phyloP scores from a whole-genome alignment of 1,140 invertebrate genomes.

The Drosophila subobscura region DNA sequence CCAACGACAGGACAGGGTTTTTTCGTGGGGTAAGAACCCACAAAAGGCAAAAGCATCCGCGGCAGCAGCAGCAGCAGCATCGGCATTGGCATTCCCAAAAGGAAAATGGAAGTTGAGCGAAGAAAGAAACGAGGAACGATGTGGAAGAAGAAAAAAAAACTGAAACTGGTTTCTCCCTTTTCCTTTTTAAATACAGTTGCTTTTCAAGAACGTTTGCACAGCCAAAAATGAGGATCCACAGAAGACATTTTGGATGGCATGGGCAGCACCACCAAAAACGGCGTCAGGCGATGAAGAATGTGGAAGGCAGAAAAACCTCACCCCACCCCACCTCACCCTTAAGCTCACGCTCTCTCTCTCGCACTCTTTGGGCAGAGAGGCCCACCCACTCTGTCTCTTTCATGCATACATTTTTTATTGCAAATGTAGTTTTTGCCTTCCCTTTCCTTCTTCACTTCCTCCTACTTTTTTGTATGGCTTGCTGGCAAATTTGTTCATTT shows the following conservation, averaged over 20 bases:
- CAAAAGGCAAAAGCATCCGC: constrained; percentile 7
- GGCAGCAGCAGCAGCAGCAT: no score
- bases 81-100: constrained; percentile 48
- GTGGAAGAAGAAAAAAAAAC: constrained; percentile 42
- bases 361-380: background rate
- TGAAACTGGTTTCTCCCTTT: constrained; percentile 79
- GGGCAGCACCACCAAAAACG: constrained; percentile 8
- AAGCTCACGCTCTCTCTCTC: background rate
- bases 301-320: background rate
- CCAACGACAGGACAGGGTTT: no score
- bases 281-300: constrained; percentile 7
- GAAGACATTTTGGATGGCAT: background rate
- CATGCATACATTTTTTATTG: background rate
- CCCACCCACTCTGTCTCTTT: background rate
- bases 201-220: constrained; percentile 43
- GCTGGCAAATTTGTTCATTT: constrained; percentile 33
- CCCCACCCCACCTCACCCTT: background rate
- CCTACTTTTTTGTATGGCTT: constrained; percentile 23
- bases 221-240: constrained; percentile 1
- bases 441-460: background rate
- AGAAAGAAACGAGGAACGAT: constrained; percentile 2
- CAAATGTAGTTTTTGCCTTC: constrained; percentile 4
- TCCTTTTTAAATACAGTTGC: constrained; percentile 81
- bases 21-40: background rate
- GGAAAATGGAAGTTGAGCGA: constrained; percentile 64